These are phyloP conservation scores for Sinocyclocheilus grahami DNA, from an alignment of 2,113 vertebrate genomes.

Conservation along the genomic window DNA sequence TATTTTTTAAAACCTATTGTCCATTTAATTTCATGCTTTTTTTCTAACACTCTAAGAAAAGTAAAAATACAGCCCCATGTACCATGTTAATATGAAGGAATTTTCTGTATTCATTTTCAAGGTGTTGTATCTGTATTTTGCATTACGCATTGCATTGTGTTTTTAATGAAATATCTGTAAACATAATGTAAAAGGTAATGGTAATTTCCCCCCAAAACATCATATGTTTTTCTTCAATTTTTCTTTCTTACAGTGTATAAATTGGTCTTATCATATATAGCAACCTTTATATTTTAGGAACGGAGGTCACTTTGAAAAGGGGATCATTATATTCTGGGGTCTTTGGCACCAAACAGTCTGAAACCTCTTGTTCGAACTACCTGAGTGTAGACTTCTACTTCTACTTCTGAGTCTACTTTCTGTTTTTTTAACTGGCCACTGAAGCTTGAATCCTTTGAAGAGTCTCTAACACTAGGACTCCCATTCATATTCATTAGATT, in stretches of 20 bases:
- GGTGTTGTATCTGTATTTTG: no score
- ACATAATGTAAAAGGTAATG: no score
- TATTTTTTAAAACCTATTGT: not conserved
- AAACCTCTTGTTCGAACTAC: not conserved
- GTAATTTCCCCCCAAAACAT: no score
- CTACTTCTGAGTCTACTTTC: not conserved
- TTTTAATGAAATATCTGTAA: no score
- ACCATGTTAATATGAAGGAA: no score
- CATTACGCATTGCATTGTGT: no score
- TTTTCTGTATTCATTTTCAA: no score
- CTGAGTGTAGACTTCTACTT: not conserved
- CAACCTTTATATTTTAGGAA: not conserved
- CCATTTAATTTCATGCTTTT: not conserved
- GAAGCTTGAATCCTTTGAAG: constrained; percentile 32
- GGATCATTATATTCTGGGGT: not conserved
- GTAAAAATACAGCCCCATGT: no score
- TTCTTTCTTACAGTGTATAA: not conserved
- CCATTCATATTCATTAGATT: constrained; percentile 38
- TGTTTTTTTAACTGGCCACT: not conserved
- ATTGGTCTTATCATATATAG: not conserved
- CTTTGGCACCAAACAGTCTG: not conserved
- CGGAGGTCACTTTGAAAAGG: not conserved
- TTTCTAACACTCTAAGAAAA: not conserved
- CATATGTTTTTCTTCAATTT: no score
- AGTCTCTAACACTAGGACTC: constrained; percentile 25